These are phyloP conservation scores for Brachionus manjavacas DNA, from an alignment of 1,140 invertebrate species.

Conservation along the genomic window DNA sequence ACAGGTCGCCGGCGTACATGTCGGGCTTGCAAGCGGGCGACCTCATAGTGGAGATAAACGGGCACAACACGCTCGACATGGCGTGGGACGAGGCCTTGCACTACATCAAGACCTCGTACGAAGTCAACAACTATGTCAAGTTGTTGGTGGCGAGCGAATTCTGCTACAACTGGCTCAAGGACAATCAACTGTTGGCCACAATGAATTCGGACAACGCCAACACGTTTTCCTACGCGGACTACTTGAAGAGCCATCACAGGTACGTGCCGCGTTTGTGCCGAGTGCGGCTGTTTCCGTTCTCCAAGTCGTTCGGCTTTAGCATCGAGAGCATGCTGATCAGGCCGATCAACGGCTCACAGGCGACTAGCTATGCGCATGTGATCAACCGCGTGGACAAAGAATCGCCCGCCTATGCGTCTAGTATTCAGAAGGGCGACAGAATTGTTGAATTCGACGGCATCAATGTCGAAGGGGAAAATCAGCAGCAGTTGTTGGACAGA, in stretches of 20 bases:
- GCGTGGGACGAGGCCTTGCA: constrained; percentile 23
- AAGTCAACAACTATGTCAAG: constrained; percentile 22
- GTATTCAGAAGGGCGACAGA: constrained; percentile 79
- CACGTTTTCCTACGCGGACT: constrained; percentile 31
- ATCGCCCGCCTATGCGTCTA: constrained; percentile 82
- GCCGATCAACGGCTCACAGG: not conserved
- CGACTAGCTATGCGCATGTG: constrained; percentile 49
- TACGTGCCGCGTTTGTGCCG: constrained; percentile 22
- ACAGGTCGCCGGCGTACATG: constrained; percentile 34
- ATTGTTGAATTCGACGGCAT: constrained; percentile 68
- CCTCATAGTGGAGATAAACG: constrained; percentile 32
- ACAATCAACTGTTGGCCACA: not conserved
- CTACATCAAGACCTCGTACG: constrained; percentile 31
- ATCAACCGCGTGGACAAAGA: constrained; percentile 92
- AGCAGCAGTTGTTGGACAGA: constrained; percentile 68
- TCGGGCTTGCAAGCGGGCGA: constrained; percentile 17
- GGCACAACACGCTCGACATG: not conserved
- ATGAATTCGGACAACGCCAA: not conserved
- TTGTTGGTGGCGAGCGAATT: constrained; percentile 17
- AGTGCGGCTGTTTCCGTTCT: not conserved
- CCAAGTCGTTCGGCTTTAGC: constrained; percentile 26
- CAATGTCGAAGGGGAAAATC: constrained; percentile 82
- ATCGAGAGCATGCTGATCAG: constrained; percentile 20
- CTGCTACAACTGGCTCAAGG: constrained; percentile 35
- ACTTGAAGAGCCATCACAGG: constrained; percentile 9